Evolutionary conservation across 1,140 invertebrate species (phyloP), one percentile per base, ranked within the genome.

Genomic region (Sinonovacula constricta): DNA sequence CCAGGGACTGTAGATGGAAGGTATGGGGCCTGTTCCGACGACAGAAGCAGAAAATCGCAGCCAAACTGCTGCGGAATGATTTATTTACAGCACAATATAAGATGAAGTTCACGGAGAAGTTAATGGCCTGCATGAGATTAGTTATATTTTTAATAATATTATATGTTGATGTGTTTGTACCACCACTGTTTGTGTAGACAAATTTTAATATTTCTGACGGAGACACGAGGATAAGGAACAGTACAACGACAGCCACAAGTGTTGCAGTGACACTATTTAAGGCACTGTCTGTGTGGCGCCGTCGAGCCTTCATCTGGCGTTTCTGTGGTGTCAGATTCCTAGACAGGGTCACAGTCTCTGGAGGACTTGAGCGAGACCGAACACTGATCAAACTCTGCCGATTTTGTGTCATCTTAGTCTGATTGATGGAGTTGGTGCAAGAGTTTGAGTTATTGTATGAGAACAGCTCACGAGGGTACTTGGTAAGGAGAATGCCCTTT

Each of bases 21-120:
- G 33, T 30, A 45, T 65, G 78, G 24, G 39, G 63, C 18, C 69
- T 33, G 18, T 49, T 30, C 34, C 49, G 56, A 30, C 70, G 72
- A 24, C 81, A 87, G 39, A 85, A 83, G 62, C 86, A 89, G 56
- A 87, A 81, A 36, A 91, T 81, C 7, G 72, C 82, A 10, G 76
- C 62, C 30, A 90, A 77, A 3, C 88, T 88, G 54, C 83, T 82
- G 18, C 90, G 81, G 79, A 90, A 91, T 26, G 88, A 86, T 66
- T 89, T 89, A 85, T 91, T 91, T 14, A 91, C 84, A 10, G 86
- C 86, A 78, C 90, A 91, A 72, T 91, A 90, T 0, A 91, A 76
- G 3, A 90, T 84, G 75, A 91, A 91, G 74, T 91, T 91, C 0
- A 88, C 81, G 1, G 88, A 89, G 66, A 90, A 91, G 57, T 91